Evolutionary conservation across 2,113 vertebrate species (phyloP).

Genomic region (Prochilodus magdalenae): DNA sequence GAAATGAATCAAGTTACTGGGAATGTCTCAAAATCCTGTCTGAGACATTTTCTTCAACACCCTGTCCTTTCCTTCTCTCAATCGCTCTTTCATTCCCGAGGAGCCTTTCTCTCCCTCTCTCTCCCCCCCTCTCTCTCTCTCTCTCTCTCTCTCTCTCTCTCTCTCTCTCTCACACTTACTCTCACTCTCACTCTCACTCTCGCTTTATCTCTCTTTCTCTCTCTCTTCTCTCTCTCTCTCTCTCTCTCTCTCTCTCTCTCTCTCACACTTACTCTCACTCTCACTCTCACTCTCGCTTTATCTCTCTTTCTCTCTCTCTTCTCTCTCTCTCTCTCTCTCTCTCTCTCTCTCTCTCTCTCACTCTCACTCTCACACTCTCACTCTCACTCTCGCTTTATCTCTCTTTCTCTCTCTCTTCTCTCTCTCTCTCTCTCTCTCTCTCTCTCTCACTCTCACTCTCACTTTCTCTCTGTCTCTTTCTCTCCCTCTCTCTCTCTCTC

Average conservation of each 20-base stretch:
- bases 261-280: too few species aligned
- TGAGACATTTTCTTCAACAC: not conserved
- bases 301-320: not conserved
- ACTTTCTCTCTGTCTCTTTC: not conserved
- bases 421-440: not conserved
- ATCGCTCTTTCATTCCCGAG: not conserved
- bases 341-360: too few species aligned
- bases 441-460: not conserved
- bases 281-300: too few species aligned
- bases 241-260: too few species aligned
- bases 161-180: too few species aligned
- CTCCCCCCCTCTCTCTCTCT: not conserved
- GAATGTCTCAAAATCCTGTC: slow-evolving; percentile 21
- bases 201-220: too few species aligned
- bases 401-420: not conserved
- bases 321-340: not conserved
- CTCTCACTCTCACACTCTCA: too few species aligned
- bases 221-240: too few species aligned
- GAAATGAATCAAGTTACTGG: slow-evolving; percentile 32
- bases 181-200: too few species aligned
- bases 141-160: too few species aligned
- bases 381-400: too few species aligned
- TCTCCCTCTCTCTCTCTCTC: not conserved
- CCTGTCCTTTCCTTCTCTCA: not conserved
- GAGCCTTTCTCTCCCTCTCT: not conserved